These are phyloP conservation scores for Lagopus muta DNA, from an alignment of 2,113 vertebrate species.

Conservation along the genomic window DNA sequence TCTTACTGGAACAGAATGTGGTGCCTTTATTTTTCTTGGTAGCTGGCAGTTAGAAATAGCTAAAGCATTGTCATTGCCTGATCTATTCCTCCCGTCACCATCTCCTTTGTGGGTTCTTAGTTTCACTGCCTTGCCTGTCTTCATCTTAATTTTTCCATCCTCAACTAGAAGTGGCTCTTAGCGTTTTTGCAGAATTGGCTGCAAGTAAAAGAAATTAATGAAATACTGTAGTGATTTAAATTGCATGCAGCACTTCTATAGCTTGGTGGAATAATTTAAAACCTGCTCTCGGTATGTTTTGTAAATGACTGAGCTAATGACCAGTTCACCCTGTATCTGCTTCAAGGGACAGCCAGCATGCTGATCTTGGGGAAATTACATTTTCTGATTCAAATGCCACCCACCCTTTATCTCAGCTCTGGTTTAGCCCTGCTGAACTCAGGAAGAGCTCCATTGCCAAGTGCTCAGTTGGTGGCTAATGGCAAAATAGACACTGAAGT, in stretches of 20 bases:
- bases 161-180: background rate
- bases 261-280: background rate
- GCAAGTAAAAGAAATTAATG: background rate
- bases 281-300: background rate
- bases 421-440: background rate
- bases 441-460: background rate
- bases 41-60: background rate
- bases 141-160: background rate
- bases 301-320: background rate
- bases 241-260: background rate
- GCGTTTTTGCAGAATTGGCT: background rate
- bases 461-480: background rate
- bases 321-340: background rate
- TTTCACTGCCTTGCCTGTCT: slow-evolving; percentile 5
- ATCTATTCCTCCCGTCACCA: background rate
- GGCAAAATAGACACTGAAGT: background rate
- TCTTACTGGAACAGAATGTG: background rate
- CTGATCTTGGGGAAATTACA: background rate
- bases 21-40: background rate
- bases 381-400: background rate
- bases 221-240: background rate
- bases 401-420: background rate
- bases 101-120: background rate
- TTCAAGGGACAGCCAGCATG: background rate
- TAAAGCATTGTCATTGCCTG: fast-evolving